phyloP scores from a whole-genome alignment of 2,113 vertebrate genomes.

The Syrrhaptes paradoxus region DNA sequence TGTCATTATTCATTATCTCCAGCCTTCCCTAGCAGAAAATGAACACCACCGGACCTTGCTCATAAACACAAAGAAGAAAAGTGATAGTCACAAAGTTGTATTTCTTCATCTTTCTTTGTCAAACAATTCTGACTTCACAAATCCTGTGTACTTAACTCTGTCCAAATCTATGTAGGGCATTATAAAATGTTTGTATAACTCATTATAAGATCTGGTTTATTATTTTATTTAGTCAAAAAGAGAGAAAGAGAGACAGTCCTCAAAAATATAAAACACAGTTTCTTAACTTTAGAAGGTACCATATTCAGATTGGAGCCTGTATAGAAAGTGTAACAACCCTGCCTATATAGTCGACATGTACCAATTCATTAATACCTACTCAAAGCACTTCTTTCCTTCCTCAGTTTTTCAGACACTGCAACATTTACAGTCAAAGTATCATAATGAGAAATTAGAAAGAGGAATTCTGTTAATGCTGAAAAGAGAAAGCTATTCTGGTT shows the following conservation, averaged over 20 bases:
- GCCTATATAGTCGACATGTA: fast-evolving
- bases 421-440: neutral
- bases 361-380: neutral
- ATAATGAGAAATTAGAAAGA: neutral
- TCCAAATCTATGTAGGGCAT: neutral
- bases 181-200: neutral
- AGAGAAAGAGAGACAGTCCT: neutral
- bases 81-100: neutral
- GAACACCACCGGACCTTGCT: neutral
- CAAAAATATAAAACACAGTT: neutral
- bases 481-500: neutral
- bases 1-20: neutral
- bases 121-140: neutral
- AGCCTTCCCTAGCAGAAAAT: neutral
- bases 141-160: neutral
- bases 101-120: neutral
- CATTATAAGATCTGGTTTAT: neutral
- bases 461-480: neutral
- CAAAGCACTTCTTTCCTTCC: neutral
- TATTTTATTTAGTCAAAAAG: neutral
- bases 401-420: neutral
- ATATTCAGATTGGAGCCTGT: neutral
- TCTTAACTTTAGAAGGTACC: neutral
- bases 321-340: neutral
- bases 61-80: neutral